Conservation (phyloP, 2,113 vertebrate species). For the Numenius arquata region DNA sequence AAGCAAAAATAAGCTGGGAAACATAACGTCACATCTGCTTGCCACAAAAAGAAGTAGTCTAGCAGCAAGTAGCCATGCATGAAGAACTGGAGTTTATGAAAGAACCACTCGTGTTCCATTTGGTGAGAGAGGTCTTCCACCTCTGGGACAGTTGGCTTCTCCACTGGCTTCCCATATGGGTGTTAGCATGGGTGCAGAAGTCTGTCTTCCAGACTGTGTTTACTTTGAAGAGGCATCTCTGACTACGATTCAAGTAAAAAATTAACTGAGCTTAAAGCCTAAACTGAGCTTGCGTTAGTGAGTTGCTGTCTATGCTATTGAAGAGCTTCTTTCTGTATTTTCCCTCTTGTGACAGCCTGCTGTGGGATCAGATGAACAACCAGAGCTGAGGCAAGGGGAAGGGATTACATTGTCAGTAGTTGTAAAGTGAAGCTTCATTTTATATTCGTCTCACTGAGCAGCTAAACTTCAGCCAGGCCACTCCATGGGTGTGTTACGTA, state of each 20-base stretch:
- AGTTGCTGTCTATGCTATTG: neutral
- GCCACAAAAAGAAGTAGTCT: neutral
- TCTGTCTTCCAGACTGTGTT: neutral
- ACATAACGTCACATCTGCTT: neutral
- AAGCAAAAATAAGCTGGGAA: neutral
- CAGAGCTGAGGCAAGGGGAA: neutral
- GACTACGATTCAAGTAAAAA: neutral
- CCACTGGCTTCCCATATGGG: fast-evolving
- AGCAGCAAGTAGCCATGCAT: neutral
- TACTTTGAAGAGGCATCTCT: neutral
- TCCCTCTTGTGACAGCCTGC: neutral
- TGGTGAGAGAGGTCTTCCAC: neutral
- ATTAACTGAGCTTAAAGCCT: neutral
- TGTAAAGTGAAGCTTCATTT: neutral
- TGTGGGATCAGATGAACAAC: neutral
- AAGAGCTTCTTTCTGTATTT: neutral
- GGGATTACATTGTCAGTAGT: neutral
- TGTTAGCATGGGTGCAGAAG: fast-evolving
- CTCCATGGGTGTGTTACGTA: fast-evolving
- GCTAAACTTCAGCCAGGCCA: neutral
- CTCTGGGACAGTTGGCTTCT: neutral
- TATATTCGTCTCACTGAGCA: neutral
- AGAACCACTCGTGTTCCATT: neutral
- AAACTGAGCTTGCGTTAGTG: neutral
- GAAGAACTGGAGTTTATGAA: neutral